Conservation (phyloP, 2,113 vertebrate genomes). For the Lathamus discolor region DNA sequence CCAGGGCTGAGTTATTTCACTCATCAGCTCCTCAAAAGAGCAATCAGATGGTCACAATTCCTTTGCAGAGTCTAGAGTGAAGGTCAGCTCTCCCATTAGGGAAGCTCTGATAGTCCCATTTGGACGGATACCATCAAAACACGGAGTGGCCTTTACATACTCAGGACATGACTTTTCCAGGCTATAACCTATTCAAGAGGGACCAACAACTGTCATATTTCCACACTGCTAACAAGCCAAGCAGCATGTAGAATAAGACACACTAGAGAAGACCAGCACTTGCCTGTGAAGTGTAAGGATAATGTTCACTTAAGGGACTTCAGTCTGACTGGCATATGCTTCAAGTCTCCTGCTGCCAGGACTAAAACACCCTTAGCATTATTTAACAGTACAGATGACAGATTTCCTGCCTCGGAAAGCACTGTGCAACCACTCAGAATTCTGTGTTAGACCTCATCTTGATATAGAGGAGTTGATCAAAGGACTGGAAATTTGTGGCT, state of each 20-base stretch:
- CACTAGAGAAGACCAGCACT: background rate
- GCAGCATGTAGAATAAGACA: background rate
- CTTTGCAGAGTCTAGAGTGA: background rate
- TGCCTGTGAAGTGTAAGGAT: background rate
- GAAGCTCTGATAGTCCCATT: background rate
- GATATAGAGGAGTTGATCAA: background rate
- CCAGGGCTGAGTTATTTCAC: background rate
- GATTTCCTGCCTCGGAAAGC: background rate
- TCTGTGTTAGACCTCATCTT: background rate
- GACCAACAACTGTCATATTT: background rate
- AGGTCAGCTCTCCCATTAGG: background rate
- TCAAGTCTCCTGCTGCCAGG: background rate
- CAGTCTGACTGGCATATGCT: background rate
- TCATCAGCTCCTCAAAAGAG: background rate
- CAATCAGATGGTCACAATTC: background rate
- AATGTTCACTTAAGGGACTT: background rate
- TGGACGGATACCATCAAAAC: background rate
- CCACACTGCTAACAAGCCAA: background rate
- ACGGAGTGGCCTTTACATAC: accelerated
- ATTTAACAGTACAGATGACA: conserved; percentile 5
- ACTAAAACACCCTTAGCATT: conserved; percentile 10
- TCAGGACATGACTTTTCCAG: background rate
- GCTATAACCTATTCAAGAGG: background rate
- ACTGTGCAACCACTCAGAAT: background rate
- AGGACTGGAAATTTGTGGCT: conserved; percentile 3